Base-by-base conservation (phyloP, 2,113 vertebrate genomes). In the Apodemus speciosus region DNA sequence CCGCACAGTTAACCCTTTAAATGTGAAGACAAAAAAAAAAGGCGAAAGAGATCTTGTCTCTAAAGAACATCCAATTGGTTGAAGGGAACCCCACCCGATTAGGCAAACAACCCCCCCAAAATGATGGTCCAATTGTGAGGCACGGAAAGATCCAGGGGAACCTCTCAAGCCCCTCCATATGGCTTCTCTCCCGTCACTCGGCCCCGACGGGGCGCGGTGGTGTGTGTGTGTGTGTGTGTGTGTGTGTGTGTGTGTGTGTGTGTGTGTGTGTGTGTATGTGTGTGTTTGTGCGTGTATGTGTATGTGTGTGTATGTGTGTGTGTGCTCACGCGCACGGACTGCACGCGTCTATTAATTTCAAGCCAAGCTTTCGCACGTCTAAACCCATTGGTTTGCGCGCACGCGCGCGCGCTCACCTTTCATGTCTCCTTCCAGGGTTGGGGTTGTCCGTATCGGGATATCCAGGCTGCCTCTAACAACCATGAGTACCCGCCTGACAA, bases 281-380 rank as follows among this genome's bases (percentile, higher is more conserved):
- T n/a, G n/a, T n/a, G n/a, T n/a, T n/a, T n/a, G n/a, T n/a, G n/a
- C n/a, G n/a, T n/a, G n/a, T n/a, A n/a, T n/a, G n/a, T n/a, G n/a
- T n/a, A n/a, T 35, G 76, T 21, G 75, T 3, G 60, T 2, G 84
- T 16, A 16, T 2, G 56, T 13, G 40, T 35, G 27, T 20, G 80
- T 11, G 40, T 11, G 40, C 5, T 64, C 8, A 88, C 43, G 18
- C 43, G 83, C 91, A 66, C 5, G 58, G 53, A 92, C 40, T 96
- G 91, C 96, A 96, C 95, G 95, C 94, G 95, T 97, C 97, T 95
- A 84, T 97, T 94, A 84, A 80, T 93, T 89, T 94, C 94, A 97
- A 97, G 84, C 94, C 96, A 96, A 94, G 95, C 94, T 97, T 95
- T 91, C 51, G 30, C 91, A 66, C 86, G 64, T 94, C 87, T 51